Base-by-base conservation (phyloP, 2,888 invertebrate species). In the Azorinus chamasolen region DNA sequence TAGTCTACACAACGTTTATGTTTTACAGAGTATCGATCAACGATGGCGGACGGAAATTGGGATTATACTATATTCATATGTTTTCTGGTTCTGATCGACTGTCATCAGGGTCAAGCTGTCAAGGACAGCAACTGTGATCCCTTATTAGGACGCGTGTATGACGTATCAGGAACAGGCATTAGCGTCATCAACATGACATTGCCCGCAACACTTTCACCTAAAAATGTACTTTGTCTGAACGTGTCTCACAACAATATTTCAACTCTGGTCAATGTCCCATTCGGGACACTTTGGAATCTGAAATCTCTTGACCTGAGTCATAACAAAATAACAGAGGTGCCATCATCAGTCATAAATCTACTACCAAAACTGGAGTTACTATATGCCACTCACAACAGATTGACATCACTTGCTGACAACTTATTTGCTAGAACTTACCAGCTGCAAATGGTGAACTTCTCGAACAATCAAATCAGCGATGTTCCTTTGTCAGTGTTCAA, bases 401-500 rank as follows among this genome's bases (percentile, higher is more conserved):
- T 75, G 14, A 48, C 20, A 12, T 51, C 68, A 39, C 18, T 75
- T 27, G 58, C 74, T 20, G 6, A 39, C 3, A 64, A 54, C 16
- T 64, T 75, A 14, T 69, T 75, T n/a, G 16, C 27, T 1, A 69
- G 59, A n/a, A 69, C 63, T 32, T 25, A 39, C 2, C 18, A n/a
- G 1, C 37, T 75, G 32, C 45, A 32, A 4, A 25, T 0, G 8
- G 69, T 69, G 2, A 69, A 75, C 16, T 39, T 69, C 0, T 69
- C 69, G 3, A 53, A 48, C 27, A 75, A 75, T 50, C 12, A 43
- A 2, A 69, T 75, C 20, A 53, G 39, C 18, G 39, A 69, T 32
- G 53, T 75, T 48, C 53, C 74, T 3, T 48, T 69, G 39, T 14
- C 27, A n/a, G 74, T 75, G 22, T 69, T 75, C 46, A 58, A 75